Evolutionary conservation across 2,888 invertebrate genomes (phyloP).

Genomic region (Ophion costatus): DNA sequence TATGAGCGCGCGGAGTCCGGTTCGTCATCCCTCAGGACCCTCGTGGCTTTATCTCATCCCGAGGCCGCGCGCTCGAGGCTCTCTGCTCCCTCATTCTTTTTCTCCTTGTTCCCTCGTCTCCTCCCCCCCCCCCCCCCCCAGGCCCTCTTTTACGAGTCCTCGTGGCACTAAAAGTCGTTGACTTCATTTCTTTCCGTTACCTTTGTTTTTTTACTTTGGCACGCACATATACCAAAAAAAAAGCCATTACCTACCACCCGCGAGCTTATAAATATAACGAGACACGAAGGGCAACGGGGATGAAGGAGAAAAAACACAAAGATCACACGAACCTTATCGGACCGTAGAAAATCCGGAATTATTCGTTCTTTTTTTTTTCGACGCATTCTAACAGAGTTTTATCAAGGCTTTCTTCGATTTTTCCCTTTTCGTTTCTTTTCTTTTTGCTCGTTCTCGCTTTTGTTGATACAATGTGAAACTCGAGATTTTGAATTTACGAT

Average conservation of each 20-base stretch:
- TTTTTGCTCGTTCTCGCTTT: neutral
- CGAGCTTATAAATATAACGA: conserved; percentile 44
- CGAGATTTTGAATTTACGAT: no score
- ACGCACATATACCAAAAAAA: neutral
- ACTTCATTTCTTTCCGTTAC: conserved; percentile 50
- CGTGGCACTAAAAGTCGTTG: conserved; percentile 61
- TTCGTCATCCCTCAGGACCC: conserved; percentile 56
- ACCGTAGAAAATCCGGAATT: conserved; percentile 1
- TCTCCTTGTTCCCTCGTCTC: conserved; percentile 12
- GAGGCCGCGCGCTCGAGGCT: conserved; percentile 11
- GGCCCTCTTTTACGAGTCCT: conserved; percentile 70
- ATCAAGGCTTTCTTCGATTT: no score
- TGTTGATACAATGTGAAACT: no score
- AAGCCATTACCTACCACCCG: conserved; percentile 17
- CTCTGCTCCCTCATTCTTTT: conserved; percentile 19
- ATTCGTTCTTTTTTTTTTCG: conserved; percentile 18
- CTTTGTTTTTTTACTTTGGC: conserved; percentile 18
- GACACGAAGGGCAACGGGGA: conserved; percentile 48
- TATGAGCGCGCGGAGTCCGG: conserved; percentile 26
- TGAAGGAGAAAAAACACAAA: neutral
- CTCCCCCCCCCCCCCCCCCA: conserved; percentile 36
- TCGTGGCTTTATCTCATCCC: conserved; percentile 34
- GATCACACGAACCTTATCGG: conserved; percentile 41
- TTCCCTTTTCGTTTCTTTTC: neutral
- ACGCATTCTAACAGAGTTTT: no score